Base-by-base conservation (phyloP, 2,113 vertebrate species). In the Panthera tigris region DNA sequence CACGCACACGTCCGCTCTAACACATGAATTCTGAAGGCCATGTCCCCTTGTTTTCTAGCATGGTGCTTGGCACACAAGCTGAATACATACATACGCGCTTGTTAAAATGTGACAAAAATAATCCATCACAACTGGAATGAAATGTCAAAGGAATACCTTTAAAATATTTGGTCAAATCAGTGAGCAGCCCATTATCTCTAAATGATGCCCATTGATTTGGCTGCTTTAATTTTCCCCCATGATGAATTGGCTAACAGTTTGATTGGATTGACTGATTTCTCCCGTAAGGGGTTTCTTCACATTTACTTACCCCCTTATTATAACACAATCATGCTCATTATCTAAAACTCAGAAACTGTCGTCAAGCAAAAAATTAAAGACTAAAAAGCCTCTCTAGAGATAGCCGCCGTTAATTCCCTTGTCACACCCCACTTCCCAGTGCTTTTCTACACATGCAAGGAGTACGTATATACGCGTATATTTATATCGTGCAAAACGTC, bases 101-200 rank as follows among this genome's bases (percentile, higher is more conserved):
- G 66, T 78, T 81, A 65, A 97, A 71, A 68, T 69, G 41, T 29
- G 69, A 85, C 31, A 12, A 52, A 68, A 84, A 79, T 33, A 33
- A 33, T 39, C 19, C 15, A 39, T 68, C 74, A 61, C 84, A 80
- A 36, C 23, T 65, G 18, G 36, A 82, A 66, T n/a, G 23, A 78
- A 48, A 79, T 79, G 41, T 88, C n/a, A 45, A 76, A 78, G 12
- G 36, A 79, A 15, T 39, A 27, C 29, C 19, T 96, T 89, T 91
- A 48, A 95, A 94, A 89, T n/a, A 41, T 74, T 92, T 96, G 55
- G 33, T 50, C 5, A 57, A 61, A 73, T 91, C 15, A 6, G 33
- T 29, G 3, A 83, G 21, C 14, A 19, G 15, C 36, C 65, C 91
- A 27, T 86, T 83, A n/a, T 41, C 15, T 41, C 73, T 68, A 21